Evolutionary conservation across 2,113 vertebrate genomes (phyloP).

Genomic region (Apteryx owenii): DNA sequence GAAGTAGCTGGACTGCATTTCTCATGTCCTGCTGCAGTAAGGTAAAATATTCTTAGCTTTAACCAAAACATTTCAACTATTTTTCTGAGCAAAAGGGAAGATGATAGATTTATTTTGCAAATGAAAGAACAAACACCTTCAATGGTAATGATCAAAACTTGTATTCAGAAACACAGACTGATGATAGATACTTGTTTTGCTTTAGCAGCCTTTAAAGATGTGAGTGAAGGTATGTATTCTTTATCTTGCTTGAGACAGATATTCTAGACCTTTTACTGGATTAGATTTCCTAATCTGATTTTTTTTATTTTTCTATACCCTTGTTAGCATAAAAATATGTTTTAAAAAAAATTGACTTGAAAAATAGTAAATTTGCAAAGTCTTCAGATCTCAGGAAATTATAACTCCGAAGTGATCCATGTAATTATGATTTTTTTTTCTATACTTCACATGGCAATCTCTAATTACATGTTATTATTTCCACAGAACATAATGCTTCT

Average conservation of each 20-base stretch:
- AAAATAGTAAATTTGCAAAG: background rate
- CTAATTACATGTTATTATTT: constrained; percentile 10
- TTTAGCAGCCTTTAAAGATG: background rate
- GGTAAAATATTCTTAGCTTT: background rate
- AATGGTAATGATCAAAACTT: background rate
- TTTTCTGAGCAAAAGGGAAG: background rate
- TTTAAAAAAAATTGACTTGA: background rate
- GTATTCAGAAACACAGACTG: background rate
- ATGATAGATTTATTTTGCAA: background rate
- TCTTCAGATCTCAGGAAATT: background rate
- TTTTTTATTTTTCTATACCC: background rate
- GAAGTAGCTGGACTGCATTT: background rate
- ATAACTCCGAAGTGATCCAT: background rate
- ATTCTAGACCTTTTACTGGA: background rate
- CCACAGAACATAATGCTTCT: background rate
- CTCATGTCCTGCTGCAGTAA: background rate
- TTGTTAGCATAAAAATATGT: background rate
- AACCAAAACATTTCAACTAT: background rate
- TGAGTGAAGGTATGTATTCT: background rate
- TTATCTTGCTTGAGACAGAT: background rate
- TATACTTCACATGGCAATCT: background rate
- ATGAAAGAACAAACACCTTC: background rate
- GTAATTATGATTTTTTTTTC: background rate
- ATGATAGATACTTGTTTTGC: background rate
- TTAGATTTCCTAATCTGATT: background rate